Evolutionary conservation across 2,797 vertebrate species (phyloP).

Genomic region (Enteromius argenteus): DNA sequence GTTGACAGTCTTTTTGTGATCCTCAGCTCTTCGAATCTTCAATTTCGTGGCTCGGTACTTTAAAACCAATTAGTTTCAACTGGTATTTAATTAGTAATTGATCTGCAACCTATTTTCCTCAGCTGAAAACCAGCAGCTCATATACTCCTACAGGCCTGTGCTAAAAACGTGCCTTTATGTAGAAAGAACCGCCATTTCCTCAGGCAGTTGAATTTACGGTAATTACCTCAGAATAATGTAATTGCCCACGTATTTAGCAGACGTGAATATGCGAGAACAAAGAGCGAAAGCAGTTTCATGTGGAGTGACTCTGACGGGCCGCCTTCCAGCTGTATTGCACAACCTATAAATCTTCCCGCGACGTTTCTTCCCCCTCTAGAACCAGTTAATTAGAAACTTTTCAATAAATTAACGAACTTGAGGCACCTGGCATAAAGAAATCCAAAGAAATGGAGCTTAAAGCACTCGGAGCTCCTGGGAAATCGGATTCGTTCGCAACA

Average conservation of each 20-base stretch:
- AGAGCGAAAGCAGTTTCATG: slow-evolving; percentile 19
- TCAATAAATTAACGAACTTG: slow-evolving; percentile 56
- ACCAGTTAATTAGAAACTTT: slow-evolving; percentile 53
- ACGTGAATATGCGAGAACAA: slow-evolving; percentile 35
- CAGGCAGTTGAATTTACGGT: slow-evolving; percentile 47
- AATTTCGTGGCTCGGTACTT: not conserved
- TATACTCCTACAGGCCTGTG: slow-evolving; percentile 18
- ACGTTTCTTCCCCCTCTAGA: slow-evolving; percentile 34
- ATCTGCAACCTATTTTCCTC: slow-evolving; percentile 36
- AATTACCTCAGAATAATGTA: slow-evolving; percentile 53
- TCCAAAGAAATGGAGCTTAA: slow-evolving; percentile 16
- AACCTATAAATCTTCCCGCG: slow-evolving; percentile 43
- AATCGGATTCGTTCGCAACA: slow-evolving; percentile 42
- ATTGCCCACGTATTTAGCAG: slow-evolving; percentile 42
- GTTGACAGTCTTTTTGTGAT: not conserved
- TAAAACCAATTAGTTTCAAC: slow-evolving; percentile 27
- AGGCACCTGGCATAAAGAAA: slow-evolving; percentile 43
- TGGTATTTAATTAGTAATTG: slow-evolving; percentile 50
- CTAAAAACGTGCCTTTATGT: slow-evolving; percentile 19
- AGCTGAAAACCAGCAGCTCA: slow-evolving; percentile 9
- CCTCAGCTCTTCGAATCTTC: slow-evolving; percentile 17
- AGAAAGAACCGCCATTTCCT: slow-evolving; percentile 29
- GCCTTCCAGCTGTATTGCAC: slow-evolving; percentile 42
- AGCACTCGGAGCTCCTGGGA: slow-evolving; percentile 25
- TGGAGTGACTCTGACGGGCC: slow-evolving; percentile 26